phyloP scores from a whole-genome alignment of 2,797 vertebrate species.

The Salmo trutta region DNA sequence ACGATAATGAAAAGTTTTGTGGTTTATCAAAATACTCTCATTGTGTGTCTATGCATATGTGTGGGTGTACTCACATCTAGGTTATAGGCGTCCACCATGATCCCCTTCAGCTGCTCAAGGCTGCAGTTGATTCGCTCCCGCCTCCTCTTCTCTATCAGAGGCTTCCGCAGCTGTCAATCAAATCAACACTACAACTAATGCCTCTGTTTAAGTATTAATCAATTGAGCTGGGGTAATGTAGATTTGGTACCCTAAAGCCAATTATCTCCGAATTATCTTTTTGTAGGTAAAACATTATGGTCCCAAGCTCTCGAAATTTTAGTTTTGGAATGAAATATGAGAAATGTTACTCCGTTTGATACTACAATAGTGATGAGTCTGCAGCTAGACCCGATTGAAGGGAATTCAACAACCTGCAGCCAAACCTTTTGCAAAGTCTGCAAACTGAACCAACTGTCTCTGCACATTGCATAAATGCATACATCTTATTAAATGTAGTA shows the following conservation, averaged over 20 bases:
- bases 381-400: not conserved
- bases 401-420: too few species aligned
- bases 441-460: not conserved
- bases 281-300: too few species aligned
- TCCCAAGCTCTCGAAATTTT: not conserved
- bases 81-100: constrained; percentile 68
- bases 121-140: constrained; percentile 66
- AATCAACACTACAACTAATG: not conserved
- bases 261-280: too few species aligned
- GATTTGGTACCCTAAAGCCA: not conserved
- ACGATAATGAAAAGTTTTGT: too few species aligned
- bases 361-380: not conserved
- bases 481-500: not conserved
- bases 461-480: not conserved
- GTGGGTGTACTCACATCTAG: constrained; percentile 56
- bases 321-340: not conserved
- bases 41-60: constrained; percentile 3
- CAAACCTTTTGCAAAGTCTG: not conserved
- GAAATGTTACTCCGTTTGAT: not conserved
- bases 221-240: not conserved
- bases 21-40: not conserved
- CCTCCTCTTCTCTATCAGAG: constrained; percentile 64
- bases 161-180: constrained; percentile 58
- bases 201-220: not conserved
- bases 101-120: constrained; percentile 64